A percentile compares a stretch with the other conserved stretches of the same genome.
Conservation (phyloP, 2,797 vertebrate species). For the Thripadectes ignobilis region DNA sequence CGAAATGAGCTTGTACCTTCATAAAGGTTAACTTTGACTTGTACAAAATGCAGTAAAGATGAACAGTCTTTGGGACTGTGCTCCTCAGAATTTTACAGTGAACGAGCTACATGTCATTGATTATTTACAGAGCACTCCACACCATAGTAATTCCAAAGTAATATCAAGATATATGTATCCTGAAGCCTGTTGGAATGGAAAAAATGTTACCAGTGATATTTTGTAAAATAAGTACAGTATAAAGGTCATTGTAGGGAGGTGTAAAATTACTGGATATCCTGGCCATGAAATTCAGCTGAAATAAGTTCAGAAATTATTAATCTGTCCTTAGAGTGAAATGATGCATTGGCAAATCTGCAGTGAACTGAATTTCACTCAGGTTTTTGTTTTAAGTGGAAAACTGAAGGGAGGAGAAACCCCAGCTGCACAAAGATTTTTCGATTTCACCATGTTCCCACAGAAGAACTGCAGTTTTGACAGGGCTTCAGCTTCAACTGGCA, state of each 20-base stretch:
- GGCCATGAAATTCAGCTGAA: conserved; percentile 67
- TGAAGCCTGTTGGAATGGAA: conserved; percentile 70
- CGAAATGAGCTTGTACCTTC: conserved; percentile 35
- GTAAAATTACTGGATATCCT: conserved; percentile 68
- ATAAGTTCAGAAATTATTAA: conserved; percentile 71
- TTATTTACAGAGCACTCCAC: conserved; percentile 69
- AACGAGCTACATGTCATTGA: conserved; percentile 57
- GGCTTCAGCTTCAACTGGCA: conserved; percentile 70
- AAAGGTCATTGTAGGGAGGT: conserved; percentile 67
- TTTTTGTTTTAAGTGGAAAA: conserved; percentile 66
- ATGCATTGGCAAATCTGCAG: conserved; percentile 61
- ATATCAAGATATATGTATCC: conserved; percentile 65
- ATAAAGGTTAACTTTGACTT: conserved; percentile 67
- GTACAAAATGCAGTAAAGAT: conserved; percentile 66
- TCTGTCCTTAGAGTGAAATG: conserved; percentile 61
- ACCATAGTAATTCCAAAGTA: conserved; percentile 56
- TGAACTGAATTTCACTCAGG: conserved; percentile 55
- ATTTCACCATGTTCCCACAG: conserved; percentile 66
- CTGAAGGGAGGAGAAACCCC: conserved; percentile 46
- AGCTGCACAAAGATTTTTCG: conserved; percentile 60
- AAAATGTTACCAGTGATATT: conserved; percentile 67
- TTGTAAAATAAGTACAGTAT: conserved; percentile 63
- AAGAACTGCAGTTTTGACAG: conserved; percentile 73
- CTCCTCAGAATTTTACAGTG: conserved; percentile 61
- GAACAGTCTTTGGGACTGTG: conserved; percentile 35